These are phyloP conservation scores for Danaus melanippus DNA, from an alignment of 1,140 invertebrate genomes.

Conservation along the genomic window DNA sequence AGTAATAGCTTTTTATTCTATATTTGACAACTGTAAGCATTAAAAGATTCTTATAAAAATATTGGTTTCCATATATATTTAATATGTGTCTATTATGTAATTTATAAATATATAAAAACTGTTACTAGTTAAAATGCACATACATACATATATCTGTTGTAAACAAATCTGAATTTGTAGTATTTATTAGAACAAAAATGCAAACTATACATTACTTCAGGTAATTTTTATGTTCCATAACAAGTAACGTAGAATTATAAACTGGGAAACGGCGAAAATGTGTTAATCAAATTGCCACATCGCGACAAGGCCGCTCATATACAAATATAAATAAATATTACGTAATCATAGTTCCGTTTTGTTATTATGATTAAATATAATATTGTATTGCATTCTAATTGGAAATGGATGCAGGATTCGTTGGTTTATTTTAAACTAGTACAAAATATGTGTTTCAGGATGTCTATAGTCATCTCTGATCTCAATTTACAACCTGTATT, in stretches of 20 bases:
- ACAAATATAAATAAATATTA: slow-evolving; percentile 45
- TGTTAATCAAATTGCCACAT: slow-evolving; percentile 51
- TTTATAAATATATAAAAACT: too few species aligned
- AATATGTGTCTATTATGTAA: too few species aligned
- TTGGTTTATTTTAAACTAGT: slow-evolving; percentile 18
- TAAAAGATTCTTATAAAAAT: too few species aligned
- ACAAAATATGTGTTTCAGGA: background rate
- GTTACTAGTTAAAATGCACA: too few species aligned
- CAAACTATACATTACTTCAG: too few species aligned
- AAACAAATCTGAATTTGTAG: too few species aligned
- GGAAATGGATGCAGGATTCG: slow-evolving; percentile 4
- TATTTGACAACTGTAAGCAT: too few species aligned
- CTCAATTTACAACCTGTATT: slow-evolving; percentile 2
- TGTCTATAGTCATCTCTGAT: slow-evolving; percentile 5
- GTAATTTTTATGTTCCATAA: too few species aligned
- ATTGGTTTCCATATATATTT: too few species aligned
- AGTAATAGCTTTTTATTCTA: too few species aligned
- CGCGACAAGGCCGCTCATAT: slow-evolving; percentile 26
- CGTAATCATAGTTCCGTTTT: slow-evolving; percentile 42
- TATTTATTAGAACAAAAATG: too few species aligned
- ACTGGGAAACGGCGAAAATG: slow-evolving; percentile 31
- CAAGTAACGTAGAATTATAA: slow-evolving; percentile 16
- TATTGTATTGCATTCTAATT: slow-evolving; percentile 14
- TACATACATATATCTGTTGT: too few species aligned
- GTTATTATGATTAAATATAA: slow-evolving; percentile 15